Conservation (phyloP, 2,888 invertebrate genomes). For the Amblyjoppa fuscipennis region DNA sequence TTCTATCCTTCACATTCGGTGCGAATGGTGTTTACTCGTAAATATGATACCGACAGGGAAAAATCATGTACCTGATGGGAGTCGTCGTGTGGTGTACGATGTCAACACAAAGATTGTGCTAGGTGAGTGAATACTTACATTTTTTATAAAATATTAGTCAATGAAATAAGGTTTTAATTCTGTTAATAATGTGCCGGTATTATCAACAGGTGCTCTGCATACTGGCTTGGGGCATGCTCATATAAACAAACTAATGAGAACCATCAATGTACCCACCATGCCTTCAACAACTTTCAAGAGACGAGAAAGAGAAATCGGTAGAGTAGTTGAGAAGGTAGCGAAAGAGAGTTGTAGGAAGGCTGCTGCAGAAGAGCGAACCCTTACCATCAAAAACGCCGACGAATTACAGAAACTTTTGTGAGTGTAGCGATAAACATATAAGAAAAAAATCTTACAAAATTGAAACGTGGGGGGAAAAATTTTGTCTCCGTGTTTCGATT, state of each 20-base stretch:
- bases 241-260: constrained; percentile 34
- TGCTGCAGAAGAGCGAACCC: constrained; percentile 37
- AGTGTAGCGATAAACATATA: background rate
- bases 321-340: constrained; percentile 27
- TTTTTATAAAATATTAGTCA: background rate
- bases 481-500: background rate
- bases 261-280: constrained; percentile 36
- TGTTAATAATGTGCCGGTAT: constrained; percentile 2
- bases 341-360: constrained; percentile 32
- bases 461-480: background rate
- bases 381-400: constrained; percentile 27
- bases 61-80: constrained; percentile 1
- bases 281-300: constrained; percentile 33
- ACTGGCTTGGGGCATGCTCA: constrained; percentile 19
- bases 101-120: constrained; percentile 1
- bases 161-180: background rate
- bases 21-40: constrained; percentile 3
- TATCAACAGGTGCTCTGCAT: constrained; percentile 35
- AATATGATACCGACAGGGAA: constrained; percentile 19
- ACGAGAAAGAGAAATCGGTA: constrained; percentile 37
- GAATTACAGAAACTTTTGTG: constrained; percentile 3
- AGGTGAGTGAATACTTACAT: background rate
- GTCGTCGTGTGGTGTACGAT: background rate
- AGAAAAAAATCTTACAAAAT: constrained; percentile 2
- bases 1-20: constrained; percentile 27